Evolutionary conservation across 2,888 invertebrate genomes (phyloP), one percentile per base, ranked within the genome.

Genomic region (Melolontha melolontha): DNA sequence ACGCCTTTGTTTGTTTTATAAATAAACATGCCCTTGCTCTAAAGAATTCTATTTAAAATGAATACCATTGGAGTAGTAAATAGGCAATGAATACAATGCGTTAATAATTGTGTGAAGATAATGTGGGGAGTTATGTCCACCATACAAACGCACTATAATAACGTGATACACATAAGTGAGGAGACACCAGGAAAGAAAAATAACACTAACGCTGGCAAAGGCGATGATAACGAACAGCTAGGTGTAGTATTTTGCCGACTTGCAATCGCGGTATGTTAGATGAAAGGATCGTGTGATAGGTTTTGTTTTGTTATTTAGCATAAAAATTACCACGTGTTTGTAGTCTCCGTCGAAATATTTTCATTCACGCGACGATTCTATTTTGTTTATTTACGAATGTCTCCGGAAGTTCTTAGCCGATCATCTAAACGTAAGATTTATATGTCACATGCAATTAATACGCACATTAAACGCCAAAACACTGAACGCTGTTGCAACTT

Each of bases 321-420:
- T 62, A 62, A 62, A 62, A 34, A 47, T 62, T 62, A 62, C 59
- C 59, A 62, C 59, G 59, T 62, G 59, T 62, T 57, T 39, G 39
- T 17, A 5, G 39, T 17, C n/a, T 52, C 27, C 29, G 22, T 10
- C 29, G 51, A 52, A 52, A 29, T 52, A 12, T 34, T 34, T 47
- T 62, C 47, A 62, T 62, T 62, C 59, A 49, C 22, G 49, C 49
- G 22, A 49, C 49, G 17, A 49, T 17, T 49, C 22, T 49, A 6
- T 22, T 34, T 11, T 10, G 22, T 22, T 49, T 49, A 11, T 49
- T 11, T 49, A 49, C 10, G 49, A 49, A 49, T 22, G 22, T 49
- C 47, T 10, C 47, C 22, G 49, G 22, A 16, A 49, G 17, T 22
- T 17, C 49, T 16, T 49, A n/a, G 17, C 42, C 51, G 51, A 29